These are phyloP conservation scores for Agrypnus murinus DNA, from an alignment of 2,888 invertebrate genomes.

Conservation along the genomic window DNA sequence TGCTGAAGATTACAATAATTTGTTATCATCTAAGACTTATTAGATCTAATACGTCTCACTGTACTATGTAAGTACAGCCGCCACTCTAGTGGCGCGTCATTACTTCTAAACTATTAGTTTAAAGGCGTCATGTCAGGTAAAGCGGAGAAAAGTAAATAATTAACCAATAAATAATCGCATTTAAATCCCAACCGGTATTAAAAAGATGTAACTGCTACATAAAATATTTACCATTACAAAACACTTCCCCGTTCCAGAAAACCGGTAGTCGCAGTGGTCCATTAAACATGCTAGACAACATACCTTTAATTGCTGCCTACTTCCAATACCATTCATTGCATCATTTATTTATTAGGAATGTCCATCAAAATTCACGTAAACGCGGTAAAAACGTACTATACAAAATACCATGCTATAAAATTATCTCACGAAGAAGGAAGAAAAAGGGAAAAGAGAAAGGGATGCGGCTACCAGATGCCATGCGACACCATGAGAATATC, in stretches of 20 bases:
- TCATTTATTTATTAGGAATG: not conserved
- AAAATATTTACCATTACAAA: not conserved
- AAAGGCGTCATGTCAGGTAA: too few species aligned
- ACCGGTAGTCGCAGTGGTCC: constrained; percentile 5
- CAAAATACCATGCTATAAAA: not conserved
- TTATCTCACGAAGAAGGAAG: not conserved
- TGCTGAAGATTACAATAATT: too few species aligned
- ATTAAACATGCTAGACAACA: constrained; percentile 3
- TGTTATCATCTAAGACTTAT: too few species aligned
- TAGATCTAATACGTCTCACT: too few species aligned
- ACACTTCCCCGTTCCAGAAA: constrained; percentile 7
- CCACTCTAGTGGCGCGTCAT: too few species aligned
- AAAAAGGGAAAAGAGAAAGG: constrained; percentile 38
- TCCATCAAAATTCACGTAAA: not conserved
- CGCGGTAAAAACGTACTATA: not conserved
- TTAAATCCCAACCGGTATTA: too few species aligned
- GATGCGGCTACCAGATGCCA: constrained; percentile 66
- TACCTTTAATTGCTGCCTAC: not conserved
- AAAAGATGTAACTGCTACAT: too few species aligned
- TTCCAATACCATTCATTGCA: not conserved
- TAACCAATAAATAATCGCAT: too few species aligned
- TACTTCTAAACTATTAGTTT: too few species aligned
- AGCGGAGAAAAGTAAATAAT: too few species aligned
- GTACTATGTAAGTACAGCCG: too few species aligned
- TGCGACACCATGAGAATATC: constrained; percentile 68